Conservation (phyloP, 2,888 invertebrate genomes). For the Catocala sponsa region DNA sequence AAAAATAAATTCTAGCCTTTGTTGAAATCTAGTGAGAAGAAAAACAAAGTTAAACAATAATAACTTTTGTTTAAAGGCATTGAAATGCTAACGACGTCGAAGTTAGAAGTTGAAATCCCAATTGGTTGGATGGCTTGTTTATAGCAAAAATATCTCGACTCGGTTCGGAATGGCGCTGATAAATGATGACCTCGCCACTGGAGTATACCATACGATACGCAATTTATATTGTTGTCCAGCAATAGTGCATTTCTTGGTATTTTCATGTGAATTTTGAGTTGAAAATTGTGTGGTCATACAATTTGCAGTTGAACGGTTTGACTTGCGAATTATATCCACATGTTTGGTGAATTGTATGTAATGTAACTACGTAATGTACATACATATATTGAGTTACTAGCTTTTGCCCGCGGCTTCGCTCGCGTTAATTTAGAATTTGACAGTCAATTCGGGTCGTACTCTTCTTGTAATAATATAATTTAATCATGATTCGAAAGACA, state of each 20-base stretch:
- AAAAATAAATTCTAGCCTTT: conserved; percentile 2
- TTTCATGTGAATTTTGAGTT: neutral
- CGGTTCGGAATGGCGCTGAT: conserved; percentile 4
- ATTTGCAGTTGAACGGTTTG: too few relatives aligned
- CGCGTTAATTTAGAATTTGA: too few relatives aligned
- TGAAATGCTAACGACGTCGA: conserved; percentile 6
- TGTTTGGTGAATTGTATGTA: too few relatives aligned
- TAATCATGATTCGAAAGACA: too few relatives aligned
- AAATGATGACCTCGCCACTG: conserved; percentile 6
- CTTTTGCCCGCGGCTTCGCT: too few relatives aligned
- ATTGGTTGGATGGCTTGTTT: conserved; percentile 9
- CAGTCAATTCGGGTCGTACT: too few relatives aligned
- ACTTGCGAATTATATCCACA: too few relatives aligned
- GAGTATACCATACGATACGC: conserved; percentile 9
- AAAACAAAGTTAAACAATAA: neutral
- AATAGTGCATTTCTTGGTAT: conserved; percentile 8
- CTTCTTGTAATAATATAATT: too few relatives aligned
- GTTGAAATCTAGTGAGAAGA: neutral
- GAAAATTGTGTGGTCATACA: too few relatives aligned
- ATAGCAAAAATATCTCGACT: conserved; percentile 1
- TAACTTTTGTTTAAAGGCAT: neutral
- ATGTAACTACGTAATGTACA: too few relatives aligned
- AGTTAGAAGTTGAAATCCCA: conserved; percentile 2
- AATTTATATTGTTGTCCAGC: conserved; percentile 11
- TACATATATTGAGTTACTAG: too few relatives aligned